These are phyloP conservation scores for Apis dorsata DNA, from an alignment of 1,140 invertebrate genomes.

Conservation along the genomic window DNA sequence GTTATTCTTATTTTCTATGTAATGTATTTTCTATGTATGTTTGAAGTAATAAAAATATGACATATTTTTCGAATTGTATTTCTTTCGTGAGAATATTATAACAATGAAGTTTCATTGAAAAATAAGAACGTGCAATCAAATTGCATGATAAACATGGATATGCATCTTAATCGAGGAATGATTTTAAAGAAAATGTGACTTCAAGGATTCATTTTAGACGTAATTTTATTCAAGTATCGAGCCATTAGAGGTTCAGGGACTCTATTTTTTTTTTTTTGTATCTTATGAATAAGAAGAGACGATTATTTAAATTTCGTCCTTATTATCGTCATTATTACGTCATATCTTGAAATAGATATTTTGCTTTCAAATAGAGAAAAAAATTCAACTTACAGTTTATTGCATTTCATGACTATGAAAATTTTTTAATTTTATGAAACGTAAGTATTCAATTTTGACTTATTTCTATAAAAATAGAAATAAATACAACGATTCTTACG, in stretches of 20 bases:
- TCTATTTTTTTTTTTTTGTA: neutral
- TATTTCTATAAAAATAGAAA: too few species aligned
- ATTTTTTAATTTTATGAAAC: neutral
- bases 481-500: too few species aligned
- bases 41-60: too few species aligned
- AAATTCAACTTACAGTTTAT: too few species aligned
- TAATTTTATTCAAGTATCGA: neutral
- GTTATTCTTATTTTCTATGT: too few species aligned
- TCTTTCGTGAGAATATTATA: neutral
- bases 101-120: conserved; percentile 2
- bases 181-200: neutral
- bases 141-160: neutral
- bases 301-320: neutral
- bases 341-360: neutral
- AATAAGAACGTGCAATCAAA: conserved; percentile 10
- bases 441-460: too few species aligned
- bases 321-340: neutral
- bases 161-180: neutral
- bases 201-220: neutral
- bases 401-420: neutral
- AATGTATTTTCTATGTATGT: too few species aligned
- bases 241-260: neutral
- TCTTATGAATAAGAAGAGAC: neutral
- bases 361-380: neutral
- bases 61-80: neutral